Base-by-base conservation (phyloP, 2,113 vertebrate species). In the Sinocyclocheilus grahami region DNA sequence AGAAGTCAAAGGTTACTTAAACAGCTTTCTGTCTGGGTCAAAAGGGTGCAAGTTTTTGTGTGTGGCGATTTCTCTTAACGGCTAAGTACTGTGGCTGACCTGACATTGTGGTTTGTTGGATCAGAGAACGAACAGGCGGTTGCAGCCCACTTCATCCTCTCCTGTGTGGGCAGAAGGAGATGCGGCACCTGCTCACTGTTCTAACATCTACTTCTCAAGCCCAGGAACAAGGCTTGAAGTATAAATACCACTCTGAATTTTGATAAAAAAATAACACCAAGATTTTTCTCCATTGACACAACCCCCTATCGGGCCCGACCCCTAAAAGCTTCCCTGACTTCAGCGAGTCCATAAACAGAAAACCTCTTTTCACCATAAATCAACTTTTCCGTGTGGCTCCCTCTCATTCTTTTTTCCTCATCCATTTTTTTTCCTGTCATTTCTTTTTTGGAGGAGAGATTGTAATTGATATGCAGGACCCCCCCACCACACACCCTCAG, bases 1-100 rank as follows among this genome's bases (percentile, higher is more conserved):
- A 90, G 90, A 90, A 96, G 97, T 96, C 96, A 96, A 89, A 93
- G 97, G 96, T 98, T 98, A 97, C 94, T 94, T 95, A 97, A 98
- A 97, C 96, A 97, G 94, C 94, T 91, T 92, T 93, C 94, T 94
- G 93, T 95, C 96, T 93, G 87, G 90, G 95, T 94, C 91, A 92
- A 92, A 85, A 92, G 91, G 94, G 88, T 89, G 92, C 92, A 27
- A 78, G 51, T 20, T 18, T 87, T 53, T 82, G 33, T 65, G 60
- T 69, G 60, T 5, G 39, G 69, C 18, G 24, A 22, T 55, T 48
- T 76, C 24, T 46, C 42, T 46, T 46, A 46, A 46, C 9, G 2
- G 42, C 42, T 51, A 37, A 84, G 27, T 72, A 62, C 77, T 71
- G 78, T 8, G 30, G 60, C 16, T 82, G 82, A 71, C 42, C 87